Evolutionary conservation across 2,113 vertebrate genomes (phyloP).

Genomic region (Hymenochirus boettgeri): DNA sequence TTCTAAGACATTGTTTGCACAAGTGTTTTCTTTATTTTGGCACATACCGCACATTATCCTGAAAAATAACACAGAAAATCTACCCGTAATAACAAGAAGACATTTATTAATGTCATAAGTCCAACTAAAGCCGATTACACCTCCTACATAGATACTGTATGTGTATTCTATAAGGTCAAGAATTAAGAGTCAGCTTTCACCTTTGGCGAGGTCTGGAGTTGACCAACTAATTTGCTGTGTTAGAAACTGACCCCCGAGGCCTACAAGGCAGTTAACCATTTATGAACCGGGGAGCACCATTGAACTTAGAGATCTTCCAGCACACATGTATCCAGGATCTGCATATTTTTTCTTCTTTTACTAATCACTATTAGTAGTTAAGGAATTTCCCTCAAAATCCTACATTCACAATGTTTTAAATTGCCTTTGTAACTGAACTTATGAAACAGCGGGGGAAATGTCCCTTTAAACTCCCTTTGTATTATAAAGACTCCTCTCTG

Average conservation of each 20-base stretch:
- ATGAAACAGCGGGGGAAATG: conserved; percentile 14
- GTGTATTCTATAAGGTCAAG: too few species aligned
- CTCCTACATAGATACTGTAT: too few species aligned
- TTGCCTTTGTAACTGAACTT: conserved; percentile 19
- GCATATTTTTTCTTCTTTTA: not conserved
- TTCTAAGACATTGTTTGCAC: too few species aligned
- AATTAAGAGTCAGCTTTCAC: not conserved
- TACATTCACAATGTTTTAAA: conserved; percentile 19
- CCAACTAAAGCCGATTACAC: too few species aligned
- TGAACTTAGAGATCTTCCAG: not conserved
- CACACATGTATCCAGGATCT: not conserved
- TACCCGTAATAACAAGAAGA: too few species aligned
- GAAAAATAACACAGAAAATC: too few species aligned
- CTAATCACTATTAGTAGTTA: not conserved
- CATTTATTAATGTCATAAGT: too few species aligned
- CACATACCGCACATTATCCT: too few species aligned
- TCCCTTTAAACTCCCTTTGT: conserved; percentile 41
- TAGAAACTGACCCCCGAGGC: not conserved
- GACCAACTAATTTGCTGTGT: not conserved
- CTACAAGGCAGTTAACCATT: too few species aligned
- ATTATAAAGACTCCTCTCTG: conserved; percentile 39
- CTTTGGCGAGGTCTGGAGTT: not conserved
- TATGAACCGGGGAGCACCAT: not conserved
- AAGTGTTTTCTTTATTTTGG: too few species aligned
- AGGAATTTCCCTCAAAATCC: conserved; percentile 2